Conservation (phyloP, 1,140 invertebrate genomes). For the Spodoptera frugiperda region DNA sequence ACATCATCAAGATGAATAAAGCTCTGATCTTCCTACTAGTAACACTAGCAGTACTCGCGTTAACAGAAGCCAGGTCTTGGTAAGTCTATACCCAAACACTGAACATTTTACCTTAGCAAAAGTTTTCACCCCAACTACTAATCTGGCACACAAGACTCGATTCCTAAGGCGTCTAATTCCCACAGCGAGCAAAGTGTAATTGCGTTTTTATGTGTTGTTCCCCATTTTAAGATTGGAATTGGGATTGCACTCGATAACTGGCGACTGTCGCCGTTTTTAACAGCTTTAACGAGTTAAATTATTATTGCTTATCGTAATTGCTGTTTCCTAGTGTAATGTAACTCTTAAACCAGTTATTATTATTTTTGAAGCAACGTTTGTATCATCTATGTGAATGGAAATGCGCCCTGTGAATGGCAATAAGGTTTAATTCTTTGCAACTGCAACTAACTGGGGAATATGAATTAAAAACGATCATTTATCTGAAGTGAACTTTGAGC, state of each 20-base stretch:
- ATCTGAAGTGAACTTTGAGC: no score
- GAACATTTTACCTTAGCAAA: neutral
- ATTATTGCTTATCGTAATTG: no score
- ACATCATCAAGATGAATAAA: constrained; percentile 30
- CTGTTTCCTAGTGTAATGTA: no score
- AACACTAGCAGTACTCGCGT: constrained; percentile 44
- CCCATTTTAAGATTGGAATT: constrained; percentile 11
- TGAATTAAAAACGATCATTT: no score
- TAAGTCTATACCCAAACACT: constrained; percentile 38
- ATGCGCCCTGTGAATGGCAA: no score
- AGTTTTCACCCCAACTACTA: neutral
- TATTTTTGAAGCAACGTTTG: no score
- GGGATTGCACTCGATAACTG: constrained; percentile 13
- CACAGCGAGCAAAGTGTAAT: constrained; percentile 19
- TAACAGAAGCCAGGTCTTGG: constrained; percentile 57
- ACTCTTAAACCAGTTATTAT: no score
- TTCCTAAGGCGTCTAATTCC: constrained; percentile 24
- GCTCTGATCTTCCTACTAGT: constrained; percentile 45
- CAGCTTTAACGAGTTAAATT: neutral
- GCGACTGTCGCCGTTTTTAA: neutral
- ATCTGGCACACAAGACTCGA: neutral
- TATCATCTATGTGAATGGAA: no score
- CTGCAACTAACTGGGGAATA: no score
- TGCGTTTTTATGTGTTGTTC: constrained; percentile 28
- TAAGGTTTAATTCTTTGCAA: no score